A percentile compares a stretch with the other conserved stretches of the same genome.
Evolutionary conservation across 37 sponge, comb jelly and placozoan genomes (phyloP).

Genomic region (Sycon ciliatum): DNA sequence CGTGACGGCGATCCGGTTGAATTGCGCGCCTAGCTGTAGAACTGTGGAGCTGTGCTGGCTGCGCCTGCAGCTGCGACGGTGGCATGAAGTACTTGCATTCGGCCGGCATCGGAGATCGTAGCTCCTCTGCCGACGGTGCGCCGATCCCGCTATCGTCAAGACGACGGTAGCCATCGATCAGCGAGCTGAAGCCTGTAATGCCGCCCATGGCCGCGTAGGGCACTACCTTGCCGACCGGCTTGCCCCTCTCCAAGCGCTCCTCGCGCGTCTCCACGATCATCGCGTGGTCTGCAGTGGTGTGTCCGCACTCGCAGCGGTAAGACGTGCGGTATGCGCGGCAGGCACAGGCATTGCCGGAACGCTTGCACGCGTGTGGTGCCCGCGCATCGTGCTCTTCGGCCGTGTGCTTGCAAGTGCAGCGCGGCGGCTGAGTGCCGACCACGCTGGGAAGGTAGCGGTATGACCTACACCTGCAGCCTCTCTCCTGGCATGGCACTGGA

Average conservation of each 20-base stretch:
- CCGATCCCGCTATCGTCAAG: slow-evolving; percentile 26
- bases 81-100: too few relatives aligned
- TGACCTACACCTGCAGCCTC: slow-evolving; percentile 23
- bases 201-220: slow-evolving; percentile 45
- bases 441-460: slow-evolving; percentile 16
- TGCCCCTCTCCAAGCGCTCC: slow-evolving; percentile 18
- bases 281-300: not conserved
- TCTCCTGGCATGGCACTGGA: not conserved
- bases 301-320: slow-evolving; percentile 27
- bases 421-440: slow-evolving; percentile 17
- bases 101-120: too few relatives aligned
- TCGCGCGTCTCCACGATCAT: slow-evolving; percentile 29
- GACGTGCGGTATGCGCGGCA: slow-evolving; percentile 10
- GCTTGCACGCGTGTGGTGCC: not conserved
- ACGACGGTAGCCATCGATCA: slow-evolving; percentile 30
- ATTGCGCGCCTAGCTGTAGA: too few relatives aligned
- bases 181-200: slow-evolving; percentile 35
- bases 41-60: too few relatives aligned
- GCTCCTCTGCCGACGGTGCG: not conserved
- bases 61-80: too few relatives aligned
- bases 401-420: slow-evolving; percentile 29
- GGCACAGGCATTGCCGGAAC: slow-evolving; percentile 6
- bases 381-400: slow-evolving; percentile 19
- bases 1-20: too few relatives aligned
- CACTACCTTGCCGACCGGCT: slow-evolving; percentile 32